Base-by-base conservation (phyloP, 2,797 vertebrate species). In the Sebastes umbrosus region DNA sequence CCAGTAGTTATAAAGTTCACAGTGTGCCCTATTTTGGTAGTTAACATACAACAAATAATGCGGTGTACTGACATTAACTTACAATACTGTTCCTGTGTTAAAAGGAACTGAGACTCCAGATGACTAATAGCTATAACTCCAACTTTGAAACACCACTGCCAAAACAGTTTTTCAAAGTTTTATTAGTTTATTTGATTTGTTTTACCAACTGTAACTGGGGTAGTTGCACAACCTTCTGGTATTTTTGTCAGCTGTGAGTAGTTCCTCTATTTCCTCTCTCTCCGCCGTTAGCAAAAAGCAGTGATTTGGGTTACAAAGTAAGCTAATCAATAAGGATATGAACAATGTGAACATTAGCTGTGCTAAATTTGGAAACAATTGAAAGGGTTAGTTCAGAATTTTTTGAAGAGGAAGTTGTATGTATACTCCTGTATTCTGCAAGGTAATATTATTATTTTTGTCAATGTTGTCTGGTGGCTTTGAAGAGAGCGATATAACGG, bases 201-300 rank as follows among this genome's bases (percentile, higher is more conserved):
- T 83, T 78, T 67, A 16, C 27, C n/a, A 63, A 32, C 67, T 80
- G 57, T 83, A 25, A 59, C 55, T 82, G 52, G 13, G 72, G 31
- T 36, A 77, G 54, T 86, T 84, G 52, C 57, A 36, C 50, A 82
- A 73, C 77, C 13, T 10, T 68, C 64, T 69, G 22, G 31, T 59
- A 60, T 75, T 72, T 84, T 73, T 77, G 39, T 69, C 39, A 18
- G 16, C 63, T 66, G 31, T 46, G 46, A 64, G 52, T 10, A 60
- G 34, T 75, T 80, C 22, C 22, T 72, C 60, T 65, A 32, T 78
- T 73, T 80, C 43, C 27, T 74, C 67, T 63, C 25, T 79, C 63
- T 67, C 14, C 7, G 7, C 43, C 16, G 1, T 46, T 4, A 46
- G 16, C 14, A 46, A 46, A 46, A 46, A 46, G 43, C 43, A 46